Evolutionary conservation across 2,888 invertebrate species (phyloP), one percentile per base, ranked within the genome.

Genomic region (Synergus gifuensis): DNA sequence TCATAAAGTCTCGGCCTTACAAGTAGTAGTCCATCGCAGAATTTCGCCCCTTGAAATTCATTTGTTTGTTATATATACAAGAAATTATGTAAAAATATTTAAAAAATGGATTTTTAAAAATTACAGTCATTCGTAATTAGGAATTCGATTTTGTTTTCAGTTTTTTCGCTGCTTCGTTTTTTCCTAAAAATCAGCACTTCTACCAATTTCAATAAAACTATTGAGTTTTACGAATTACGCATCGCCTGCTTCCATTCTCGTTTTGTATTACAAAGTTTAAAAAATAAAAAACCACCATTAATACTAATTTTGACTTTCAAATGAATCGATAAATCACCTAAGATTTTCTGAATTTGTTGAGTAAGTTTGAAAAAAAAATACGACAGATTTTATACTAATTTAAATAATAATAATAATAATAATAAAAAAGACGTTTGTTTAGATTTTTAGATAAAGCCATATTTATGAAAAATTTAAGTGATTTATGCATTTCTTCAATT

Each of bases 1-100:
- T 73, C 36, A 73, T 54, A 73, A 73, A 73, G 36, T 73, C 54
- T 54, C 54, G 54, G 73, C 73, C n/a, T 58, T 73, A 73, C 73
- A 73, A 36, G 69, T 54, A 36, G 69, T 54, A 54, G 54, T 73
- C 49, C 69, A 73, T 46, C 69, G 69, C 28, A 69, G 69, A 49
- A 49, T 69, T 69, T 69, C 28, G 46, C 16, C 69, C 46, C 46
- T 69, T 69, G 69, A 69, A 69, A 49, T 49, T 49, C 49, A 69
- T 69, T 69, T 69, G 69, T 49, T 49, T 12, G 9, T 69, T 28
- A 28, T 49, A 69, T 46, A 22, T 67, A 67, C 44, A 67, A 69
- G 49, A 73, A 73, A 54, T 73, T 36, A 36, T n/a, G 49, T 28
- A 28, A 28, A 60, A 18, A 60, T 12, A 3, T 18, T 73, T 28